Base-by-base conservation (phyloP, 2,113 vertebrate species). In the Hyla sarda region DNA sequence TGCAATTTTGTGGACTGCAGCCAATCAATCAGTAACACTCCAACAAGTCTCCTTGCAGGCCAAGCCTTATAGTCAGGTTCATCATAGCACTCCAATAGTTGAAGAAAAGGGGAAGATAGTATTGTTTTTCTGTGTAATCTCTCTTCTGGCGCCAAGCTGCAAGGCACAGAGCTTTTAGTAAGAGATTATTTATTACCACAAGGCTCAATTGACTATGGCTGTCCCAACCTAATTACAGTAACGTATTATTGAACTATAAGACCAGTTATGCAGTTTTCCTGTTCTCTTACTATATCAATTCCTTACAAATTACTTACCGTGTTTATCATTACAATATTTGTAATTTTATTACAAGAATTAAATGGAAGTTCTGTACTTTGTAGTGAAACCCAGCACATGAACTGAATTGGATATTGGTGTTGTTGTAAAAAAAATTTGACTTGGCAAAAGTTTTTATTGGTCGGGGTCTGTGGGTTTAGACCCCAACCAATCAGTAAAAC, bases 121-220 rank as follows among this genome's bases (percentile, higher is more conserved):
- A 41, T 41, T 60, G 8, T 58, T 79, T 79, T 78, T 21, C 32
- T 34, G 56, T 78, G 28, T 78, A 78, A 50, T 78, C 54, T 78
- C 28, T 54, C 50, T 78, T 56, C 28, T 78, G 28, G 50, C 25
- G 48, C 48, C 74, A 76, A 32, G 74, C 74, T 76, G 10, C 13
- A 52, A 52, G 74, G 50, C 45, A 50, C 73, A 50, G 25, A 19
- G 25, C 25, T 52, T 76, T 76, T 75, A 48, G n/a, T 52, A 76
- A 32, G n/a, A 52, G 47, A 76, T 52, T 76, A 50, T 52, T 52
- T 76, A 76, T 76, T 52, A 75, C 41, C 23, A 21, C 21, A 75
- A n/a, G 41, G 19, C 25, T 28, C 30, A 13, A 76, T 76, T 30
- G 74, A 47, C 48, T 54, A 12, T 19, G 16, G 48, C 47, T 54